Conservation (phyloP, 2,888 invertebrate genomes). For the Parnassius apollo region DNA sequence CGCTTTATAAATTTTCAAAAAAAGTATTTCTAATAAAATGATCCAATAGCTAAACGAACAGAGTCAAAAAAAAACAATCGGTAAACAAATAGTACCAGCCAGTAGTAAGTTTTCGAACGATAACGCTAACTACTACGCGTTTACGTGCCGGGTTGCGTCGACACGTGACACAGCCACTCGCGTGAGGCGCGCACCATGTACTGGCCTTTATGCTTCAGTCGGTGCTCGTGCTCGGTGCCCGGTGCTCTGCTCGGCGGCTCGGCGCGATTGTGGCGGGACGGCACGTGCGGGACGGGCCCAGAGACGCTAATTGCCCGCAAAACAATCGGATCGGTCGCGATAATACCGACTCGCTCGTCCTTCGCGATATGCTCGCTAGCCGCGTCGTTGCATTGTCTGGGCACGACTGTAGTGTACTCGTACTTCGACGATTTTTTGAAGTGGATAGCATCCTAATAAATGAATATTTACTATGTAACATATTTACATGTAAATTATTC, state of each 20-base stretch:
- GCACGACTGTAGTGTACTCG: too few relatives aligned
- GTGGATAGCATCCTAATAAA: too few relatives aligned
- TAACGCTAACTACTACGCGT: conserved; percentile 12
- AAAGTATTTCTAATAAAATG: too few relatives aligned
- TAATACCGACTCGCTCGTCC: conserved; percentile 54
- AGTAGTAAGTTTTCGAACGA: conserved; percentile 30
- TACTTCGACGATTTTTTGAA: too few relatives aligned
- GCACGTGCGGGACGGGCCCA: conserved; percentile 62
- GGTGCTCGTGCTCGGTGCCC: conserved; percentile 16
- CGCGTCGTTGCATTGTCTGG: conserved; percentile 43
- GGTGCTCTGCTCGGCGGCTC: conserved; percentile 12
- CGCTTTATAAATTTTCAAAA: too few relatives aligned
- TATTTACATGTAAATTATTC: too few relatives aligned
- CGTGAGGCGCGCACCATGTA: conserved; percentile 73
- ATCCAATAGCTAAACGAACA: not conserved
- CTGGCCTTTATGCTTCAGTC: conserved; percentile 44
- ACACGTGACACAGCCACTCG: conserved; percentile 61
- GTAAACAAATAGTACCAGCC: conserved; percentile 44
- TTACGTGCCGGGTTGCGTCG: conserved; percentile 16
- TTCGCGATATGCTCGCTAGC: conserved; percentile 45
- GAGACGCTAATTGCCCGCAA: conserved; percentile 75
- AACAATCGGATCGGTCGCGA: conserved; percentile 67
- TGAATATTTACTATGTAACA: too few relatives aligned
- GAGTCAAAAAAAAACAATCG: not conserved
- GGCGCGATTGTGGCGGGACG: conserved; percentile 43